phyloP scores from a whole-genome alignment of 2,797 vertebrate species.

The Vultur gryphus region DNA sequence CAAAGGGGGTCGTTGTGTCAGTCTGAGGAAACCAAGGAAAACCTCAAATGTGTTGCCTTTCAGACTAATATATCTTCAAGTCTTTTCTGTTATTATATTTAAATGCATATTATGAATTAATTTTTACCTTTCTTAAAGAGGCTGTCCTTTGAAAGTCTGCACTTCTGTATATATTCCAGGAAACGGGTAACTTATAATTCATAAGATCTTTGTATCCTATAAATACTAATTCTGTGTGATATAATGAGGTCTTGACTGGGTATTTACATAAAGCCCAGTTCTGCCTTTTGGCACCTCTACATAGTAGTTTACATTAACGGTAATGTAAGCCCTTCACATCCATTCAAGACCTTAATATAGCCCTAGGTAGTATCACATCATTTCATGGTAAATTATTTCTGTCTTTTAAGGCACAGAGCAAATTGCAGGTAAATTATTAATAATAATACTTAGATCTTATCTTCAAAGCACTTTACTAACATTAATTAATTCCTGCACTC shows the following conservation, averaged over 20 bases:
- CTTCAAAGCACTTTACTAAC: constrained; percentile 65
- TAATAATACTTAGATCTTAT: constrained; percentile 66
- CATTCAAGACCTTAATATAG: constrained; percentile 56
- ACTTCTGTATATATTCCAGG: not conserved
- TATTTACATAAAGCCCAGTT: constrained; percentile 24
- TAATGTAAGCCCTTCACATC: constrained; percentile 22
- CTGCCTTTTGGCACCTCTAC: constrained; percentile 16
- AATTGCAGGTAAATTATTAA: constrained; percentile 70
- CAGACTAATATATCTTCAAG: not conserved
- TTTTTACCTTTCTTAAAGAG: not conserved
- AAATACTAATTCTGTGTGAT: constrained; percentile 37
- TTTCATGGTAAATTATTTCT: constrained; percentile 67
- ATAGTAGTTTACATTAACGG: constrained; percentile 33
- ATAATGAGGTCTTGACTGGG: not conserved
- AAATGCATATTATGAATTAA: not conserved
- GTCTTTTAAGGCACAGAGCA: constrained; percentile 61
- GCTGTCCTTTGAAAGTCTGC: not conserved
- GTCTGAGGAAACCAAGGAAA: not conserved
- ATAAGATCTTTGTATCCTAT: not conserved
- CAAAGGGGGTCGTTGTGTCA: not conserved
- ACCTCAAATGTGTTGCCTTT: not conserved
- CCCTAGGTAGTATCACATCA: constrained; percentile 50
- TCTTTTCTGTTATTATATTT: not conserved
- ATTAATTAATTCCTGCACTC: constrained; percentile 59
- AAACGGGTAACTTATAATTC: not conserved